These are phyloP conservation scores for Yponomeuta sedellus DNA, from an alignment of 2,888 invertebrate genomes.

Conservation along the genomic window DNA sequence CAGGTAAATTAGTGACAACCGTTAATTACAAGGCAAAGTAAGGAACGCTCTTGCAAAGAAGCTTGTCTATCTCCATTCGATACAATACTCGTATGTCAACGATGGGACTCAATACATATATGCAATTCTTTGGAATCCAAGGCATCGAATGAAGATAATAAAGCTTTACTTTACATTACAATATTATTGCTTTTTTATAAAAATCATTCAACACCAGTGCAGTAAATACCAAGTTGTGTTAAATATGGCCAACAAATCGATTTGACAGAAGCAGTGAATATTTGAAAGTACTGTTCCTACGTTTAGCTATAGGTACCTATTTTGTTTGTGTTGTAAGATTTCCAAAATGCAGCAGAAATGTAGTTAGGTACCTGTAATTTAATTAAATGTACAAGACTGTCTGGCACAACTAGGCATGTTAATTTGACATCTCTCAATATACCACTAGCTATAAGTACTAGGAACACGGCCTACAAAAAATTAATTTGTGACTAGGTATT, in stretches of 20 bases:
- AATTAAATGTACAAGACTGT: neutral
- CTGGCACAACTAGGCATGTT: neutral
- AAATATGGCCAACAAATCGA: too few species aligned
- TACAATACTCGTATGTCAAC: too few species aligned
- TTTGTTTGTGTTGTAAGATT: too few species aligned
- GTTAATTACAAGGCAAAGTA: neutral
- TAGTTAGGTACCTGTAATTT: neutral
- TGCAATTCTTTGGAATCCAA: too few species aligned
- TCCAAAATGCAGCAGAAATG: too few species aligned
- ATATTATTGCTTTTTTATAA: neutral
- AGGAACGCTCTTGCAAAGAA: neutral
- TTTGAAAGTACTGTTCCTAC: neutral
- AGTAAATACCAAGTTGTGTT: neutral
- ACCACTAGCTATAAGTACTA: neutral
- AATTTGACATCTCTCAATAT: neutral
- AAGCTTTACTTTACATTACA: neutral
- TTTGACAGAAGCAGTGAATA: too few species aligned
- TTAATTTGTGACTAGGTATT: too few species aligned
- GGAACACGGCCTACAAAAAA: too few species aligned
- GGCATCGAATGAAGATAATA: too few species aligned
- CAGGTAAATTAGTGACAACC: constrained; percentile 9
- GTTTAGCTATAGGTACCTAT: too few species aligned
- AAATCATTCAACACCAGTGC: constrained; percentile 8
- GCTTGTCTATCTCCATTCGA: neutral
- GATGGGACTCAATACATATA: too few species aligned